A percentile compares a stretch with the other conserved stretches of the same genome.
These are phyloP conservation scores for Spermophilus dauricus DNA, from an alignment of 2,113 vertebrate species.

Conservation along the genomic window DNA sequence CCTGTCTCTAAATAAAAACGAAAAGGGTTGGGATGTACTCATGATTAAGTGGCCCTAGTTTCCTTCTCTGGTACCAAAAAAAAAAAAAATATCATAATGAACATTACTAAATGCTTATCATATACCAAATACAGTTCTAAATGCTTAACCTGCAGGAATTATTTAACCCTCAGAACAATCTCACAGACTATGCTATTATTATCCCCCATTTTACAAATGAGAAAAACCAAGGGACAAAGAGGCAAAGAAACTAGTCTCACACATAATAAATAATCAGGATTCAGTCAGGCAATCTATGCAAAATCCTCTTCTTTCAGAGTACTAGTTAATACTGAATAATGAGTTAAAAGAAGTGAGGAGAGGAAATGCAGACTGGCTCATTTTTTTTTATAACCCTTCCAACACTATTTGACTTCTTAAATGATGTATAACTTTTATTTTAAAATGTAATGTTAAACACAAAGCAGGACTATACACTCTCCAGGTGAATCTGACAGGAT, in stretches of 20 bases:
- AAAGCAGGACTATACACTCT: background rate
- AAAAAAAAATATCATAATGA: background rate
- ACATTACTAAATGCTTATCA: background rate
- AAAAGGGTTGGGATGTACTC: too few species aligned
- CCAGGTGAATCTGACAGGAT: background rate
- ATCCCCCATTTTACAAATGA: background rate
- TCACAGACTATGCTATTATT: background rate
- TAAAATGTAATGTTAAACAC: background rate
- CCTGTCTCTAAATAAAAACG: too few species aligned
- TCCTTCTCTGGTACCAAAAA: too few species aligned
- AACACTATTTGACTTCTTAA: background rate
- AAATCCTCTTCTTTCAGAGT: background rate
- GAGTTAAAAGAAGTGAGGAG: background rate
- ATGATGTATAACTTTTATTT: background rate
- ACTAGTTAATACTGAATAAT: background rate
- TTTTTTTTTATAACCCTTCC: background rate
- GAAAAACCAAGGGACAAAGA: background rate
- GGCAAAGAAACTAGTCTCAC: background rate
- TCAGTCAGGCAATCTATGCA: background rate
- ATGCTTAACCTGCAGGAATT: background rate
- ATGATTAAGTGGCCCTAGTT: too few species aligned
- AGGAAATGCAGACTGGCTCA: background rate
- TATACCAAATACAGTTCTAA: background rate
- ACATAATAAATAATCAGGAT: background rate
- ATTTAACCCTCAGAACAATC: background rate